Percentiles rank a stretch among this genome's conserved stretches.
Conservation (phyloP, 2,888 invertebrate genomes). For the Mythimna albipuncta region DNA sequence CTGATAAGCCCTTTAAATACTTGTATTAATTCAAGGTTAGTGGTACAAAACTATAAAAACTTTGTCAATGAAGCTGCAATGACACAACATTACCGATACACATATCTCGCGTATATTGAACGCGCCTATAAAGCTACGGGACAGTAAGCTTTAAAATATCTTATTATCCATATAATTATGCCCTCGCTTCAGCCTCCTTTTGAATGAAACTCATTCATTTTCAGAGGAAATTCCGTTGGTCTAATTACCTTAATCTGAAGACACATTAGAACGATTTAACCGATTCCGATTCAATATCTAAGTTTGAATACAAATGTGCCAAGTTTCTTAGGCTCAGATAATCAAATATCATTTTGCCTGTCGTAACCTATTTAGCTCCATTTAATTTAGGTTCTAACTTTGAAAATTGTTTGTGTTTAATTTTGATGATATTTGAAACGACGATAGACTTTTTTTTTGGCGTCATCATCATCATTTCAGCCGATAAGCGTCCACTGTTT, state of each 20-base stretch:
- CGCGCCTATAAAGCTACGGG: no score
- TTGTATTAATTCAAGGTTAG: no score
- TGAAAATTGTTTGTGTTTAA: constrained; percentile 1
- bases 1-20: no score
- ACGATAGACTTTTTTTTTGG: neutral
- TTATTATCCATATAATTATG: no score
- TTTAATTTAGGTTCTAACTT: constrained; percentile 19
- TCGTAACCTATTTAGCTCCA: constrained; percentile 4
- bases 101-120: no score
- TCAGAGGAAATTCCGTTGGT: neutral
- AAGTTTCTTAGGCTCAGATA: constrained; percentile 6
- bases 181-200: no score
- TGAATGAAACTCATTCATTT: neutral
- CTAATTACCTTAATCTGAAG: neutral
- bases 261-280: neutral
- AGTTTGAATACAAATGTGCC: constrained; percentile 34
- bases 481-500: no score
- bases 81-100: no score
- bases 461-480: no score
- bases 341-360: constrained; percentile 11
- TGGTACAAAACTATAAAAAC: no score
- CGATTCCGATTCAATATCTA: constrained; percentile 21
- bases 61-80: no score
- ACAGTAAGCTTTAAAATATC: no score
- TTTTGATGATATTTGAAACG: constrained; percentile 5